These are phyloP conservation scores for Colletes gigas DNA, from an alignment of 1,140 invertebrate genomes.

Conservation along the genomic window DNA sequence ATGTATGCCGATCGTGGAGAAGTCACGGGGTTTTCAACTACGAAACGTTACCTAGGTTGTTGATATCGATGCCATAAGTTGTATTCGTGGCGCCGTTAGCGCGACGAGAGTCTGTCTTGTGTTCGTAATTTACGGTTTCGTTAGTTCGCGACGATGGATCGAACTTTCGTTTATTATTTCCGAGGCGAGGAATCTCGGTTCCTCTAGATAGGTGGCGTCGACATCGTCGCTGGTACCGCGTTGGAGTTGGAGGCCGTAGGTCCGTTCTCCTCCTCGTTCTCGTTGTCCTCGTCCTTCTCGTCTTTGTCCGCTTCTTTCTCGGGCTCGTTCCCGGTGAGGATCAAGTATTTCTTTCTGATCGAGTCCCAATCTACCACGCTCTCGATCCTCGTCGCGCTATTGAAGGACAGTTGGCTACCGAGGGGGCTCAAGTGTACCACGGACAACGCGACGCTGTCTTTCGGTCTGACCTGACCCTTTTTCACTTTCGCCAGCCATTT, in stretches of 20 bases:
- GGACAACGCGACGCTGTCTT: conserved; percentile 88
- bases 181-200: conserved; percentile 24
- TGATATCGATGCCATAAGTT: background rate
- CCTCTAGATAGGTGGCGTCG: conserved; percentile 70
- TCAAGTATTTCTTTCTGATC: conserved; percentile 93
- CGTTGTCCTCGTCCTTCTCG: conserved; percentile 79
- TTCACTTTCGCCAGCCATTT: conserved; percentile 94
- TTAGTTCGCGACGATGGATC: background rate
- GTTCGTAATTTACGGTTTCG: background rate
- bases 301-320: conserved; percentile 83
- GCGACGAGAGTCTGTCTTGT: background rate
- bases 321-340: conserved; percentile 86
- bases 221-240: conserved; percentile 63
- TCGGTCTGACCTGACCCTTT: conserved; percentile 88
- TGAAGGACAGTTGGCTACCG: conserved; percentile 91
- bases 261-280: conserved; percentile 77
- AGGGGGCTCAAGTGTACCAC: conserved; percentile 89
- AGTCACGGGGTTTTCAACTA: conserved; percentile 1
- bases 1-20: background rate
- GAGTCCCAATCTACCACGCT: conserved; percentile 95
- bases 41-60: conserved; percentile 29
- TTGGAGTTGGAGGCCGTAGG: conserved; percentile 72
- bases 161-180: conserved; percentile 5
- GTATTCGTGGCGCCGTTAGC: background rate
- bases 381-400: conserved; percentile 88